Evolutionary conservation across 2,113 vertebrate genomes (phyloP).

Genomic region (Lycocorax pyrrhopterus): DNA sequence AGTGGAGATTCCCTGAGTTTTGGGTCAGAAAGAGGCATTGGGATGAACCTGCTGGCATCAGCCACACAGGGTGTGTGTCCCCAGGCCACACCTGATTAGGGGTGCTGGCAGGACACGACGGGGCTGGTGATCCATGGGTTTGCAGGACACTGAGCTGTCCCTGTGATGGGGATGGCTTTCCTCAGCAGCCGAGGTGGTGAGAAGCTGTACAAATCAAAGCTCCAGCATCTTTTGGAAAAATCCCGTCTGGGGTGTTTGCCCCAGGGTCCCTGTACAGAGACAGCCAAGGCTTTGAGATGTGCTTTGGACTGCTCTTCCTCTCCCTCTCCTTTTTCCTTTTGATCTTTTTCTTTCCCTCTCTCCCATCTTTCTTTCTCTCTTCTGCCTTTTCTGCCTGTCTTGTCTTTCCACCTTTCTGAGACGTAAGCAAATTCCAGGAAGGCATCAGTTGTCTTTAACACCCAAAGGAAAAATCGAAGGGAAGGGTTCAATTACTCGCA

Average conservation of each 20-base stretch:
- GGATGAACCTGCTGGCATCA: not conserved
- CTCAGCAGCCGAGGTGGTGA: accelerated
- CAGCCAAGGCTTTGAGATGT: not conserved
- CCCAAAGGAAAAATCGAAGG: slow-evolving; percentile 70
- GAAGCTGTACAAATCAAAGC: not conserved
- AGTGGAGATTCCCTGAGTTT: not conserved
- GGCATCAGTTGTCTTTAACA: slow-evolving; percentile 73
- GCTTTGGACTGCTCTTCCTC: not conserved
- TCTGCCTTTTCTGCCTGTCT: not conserved
- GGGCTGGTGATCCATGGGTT: not conserved
- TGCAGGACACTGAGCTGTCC: not conserved
- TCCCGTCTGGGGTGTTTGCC: not conserved
- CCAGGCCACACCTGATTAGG: accelerated
- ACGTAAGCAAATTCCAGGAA: slow-evolving; percentile 61
- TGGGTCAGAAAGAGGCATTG: not conserved
- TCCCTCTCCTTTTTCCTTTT: too few species aligned
- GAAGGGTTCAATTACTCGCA: slow-evolving; percentile 72
- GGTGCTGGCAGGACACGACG: accelerated
- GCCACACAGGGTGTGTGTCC: accelerated
- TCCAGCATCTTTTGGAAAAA: not conserved
- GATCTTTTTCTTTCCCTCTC: too few species aligned
- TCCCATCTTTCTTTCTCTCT: not conserved
- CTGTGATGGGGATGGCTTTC: not conserved
- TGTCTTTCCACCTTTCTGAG: slow-evolving; percentile 5
- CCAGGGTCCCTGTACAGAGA: not conserved